Evolutionary conservation across 2,888 invertebrate species (phyloP), one percentile per base, ranked within the genome.

Genomic region (Spialia ferax): DNA sequence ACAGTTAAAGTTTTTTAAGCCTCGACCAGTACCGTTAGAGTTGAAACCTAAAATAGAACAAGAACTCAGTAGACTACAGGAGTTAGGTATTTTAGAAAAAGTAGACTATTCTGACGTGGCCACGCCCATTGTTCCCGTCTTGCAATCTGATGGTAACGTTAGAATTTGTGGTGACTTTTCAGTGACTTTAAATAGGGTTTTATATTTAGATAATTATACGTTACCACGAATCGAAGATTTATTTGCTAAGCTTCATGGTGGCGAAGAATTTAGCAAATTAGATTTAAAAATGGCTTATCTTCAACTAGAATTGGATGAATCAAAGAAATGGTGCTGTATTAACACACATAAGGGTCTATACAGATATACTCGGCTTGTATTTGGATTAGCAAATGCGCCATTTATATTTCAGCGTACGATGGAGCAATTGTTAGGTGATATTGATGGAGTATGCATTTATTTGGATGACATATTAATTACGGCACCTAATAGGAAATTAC

Each of bases 141-240:
- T 73, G 15, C 56, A 60, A 6, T 35, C 63, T 2, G 68, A 73
- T 15, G 71, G 73, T 7, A 55, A 52, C 10, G 48, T 71, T 1
- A 8, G 69, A 29, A 65, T 73, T 10, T 69, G 70, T 35, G 71
- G 70, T 2, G 73, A 73, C 50, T 73, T 65, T 35, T 73, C 71
- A 0, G 70, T 69, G 1, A 73, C 71, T 1, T 15, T 72, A 23
- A 73, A 73, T 45, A 73, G 52, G 54, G 6, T 38, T 38, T 38
- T 38, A 6, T 38, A 38, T 38, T 38, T 38, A n/a, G 71, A 74
- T 13, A 61, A 38, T 20, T 76, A 77, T 57, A 77, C 76, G 0
- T 42, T 78, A 0, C 80, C 77, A 0, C 72, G 75, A 0, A 75
- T 76, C 8, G 76, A 77, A 4, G 74, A 78, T 6, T 38, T 79